phyloP scores from a whole-genome alignment of 2,113 vertebrate species.

The Phodopus roborovskii region DNA sequence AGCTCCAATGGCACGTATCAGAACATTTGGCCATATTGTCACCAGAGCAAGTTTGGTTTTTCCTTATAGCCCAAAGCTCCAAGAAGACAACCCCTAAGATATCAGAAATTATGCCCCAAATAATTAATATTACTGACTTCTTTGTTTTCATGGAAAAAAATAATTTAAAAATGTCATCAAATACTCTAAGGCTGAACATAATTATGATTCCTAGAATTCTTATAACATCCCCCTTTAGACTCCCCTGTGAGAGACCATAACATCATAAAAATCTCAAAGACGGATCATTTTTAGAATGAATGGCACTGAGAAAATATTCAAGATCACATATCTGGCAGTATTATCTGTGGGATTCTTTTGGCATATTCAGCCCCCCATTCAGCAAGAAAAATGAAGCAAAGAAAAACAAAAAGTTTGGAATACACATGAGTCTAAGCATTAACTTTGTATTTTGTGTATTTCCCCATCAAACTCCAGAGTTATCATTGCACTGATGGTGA shows the following conservation, averaged over 20 bases:
- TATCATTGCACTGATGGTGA: conserved; percentile 11
- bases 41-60: neutral
- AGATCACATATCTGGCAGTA: neutral
- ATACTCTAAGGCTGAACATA: neutral
- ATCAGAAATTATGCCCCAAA: neutral
- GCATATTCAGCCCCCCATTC: neutral
- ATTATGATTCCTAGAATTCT: neutral
- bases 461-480: neutral
- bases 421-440: neutral
- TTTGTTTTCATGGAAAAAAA: neutral
- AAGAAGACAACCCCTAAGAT: neutral
- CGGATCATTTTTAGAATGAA: neutral
- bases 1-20: neutral
- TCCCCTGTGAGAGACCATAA: neutral
- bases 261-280: neutral
- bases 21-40: neutral
- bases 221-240: neutral
- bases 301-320: neutral
- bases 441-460: neutral
- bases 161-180: neutral
- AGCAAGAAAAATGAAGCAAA: conserved; percentile 26
- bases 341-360: neutral
- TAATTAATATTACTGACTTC: neutral
- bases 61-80: neutral
- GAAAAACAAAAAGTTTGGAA: neutral